Base-by-base conservation (phyloP, 1,140 invertebrate genomes). In the Drosophila teissieri region DNA sequence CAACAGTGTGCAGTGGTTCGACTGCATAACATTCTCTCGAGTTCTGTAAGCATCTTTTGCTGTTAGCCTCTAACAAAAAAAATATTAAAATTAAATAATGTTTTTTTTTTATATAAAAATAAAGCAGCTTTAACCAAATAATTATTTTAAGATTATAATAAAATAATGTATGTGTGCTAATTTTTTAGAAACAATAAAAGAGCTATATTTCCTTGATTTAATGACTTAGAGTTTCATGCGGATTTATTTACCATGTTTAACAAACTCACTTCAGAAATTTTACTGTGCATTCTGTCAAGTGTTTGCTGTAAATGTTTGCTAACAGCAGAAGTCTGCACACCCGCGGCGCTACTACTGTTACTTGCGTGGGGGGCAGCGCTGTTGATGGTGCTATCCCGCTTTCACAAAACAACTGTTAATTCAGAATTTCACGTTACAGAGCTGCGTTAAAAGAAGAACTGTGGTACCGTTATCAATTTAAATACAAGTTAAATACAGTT, bases 291-390 rank as follows among this genome's bases (percentile, higher is more conserved):
- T 46, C 44, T 46, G 44, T 46, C 17, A 22, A 46, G 17, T 24
- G 17, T 3, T 10, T 46, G 19, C 22, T 46, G 34, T 52, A 37
- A 42, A 17, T 15, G 36, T 22, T 42, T 15, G 1, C 4, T 61
- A 52, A 40, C 46, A 61, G 22, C 15, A 37, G n/a, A 24, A 11
- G 22, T 61, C 12, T 51, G 34, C 19, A 27, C 37, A 61, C 12
- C 12, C 4, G 11, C 46, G 45, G 58, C 52, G 8, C 31, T 12
- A 17, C 15, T 36, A 4, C 39, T 58, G 69, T 64, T 65, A 14
- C 15, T 44, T 42, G 15, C 48, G 60, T 31, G 60, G 60, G 49
- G 15, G 60, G 37, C 11, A 12, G 27, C 3, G 5, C 14, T 54
- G 49, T 44, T 42, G 10, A 8, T 24, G 6, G 2, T 2, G 10